Percentiles rank a stretch among this genome's conserved stretches.
These are phyloP conservation scores for Craniophora ligustri DNA, from an alignment of 2,888 invertebrate genomes.

Conservation along the genomic window DNA sequence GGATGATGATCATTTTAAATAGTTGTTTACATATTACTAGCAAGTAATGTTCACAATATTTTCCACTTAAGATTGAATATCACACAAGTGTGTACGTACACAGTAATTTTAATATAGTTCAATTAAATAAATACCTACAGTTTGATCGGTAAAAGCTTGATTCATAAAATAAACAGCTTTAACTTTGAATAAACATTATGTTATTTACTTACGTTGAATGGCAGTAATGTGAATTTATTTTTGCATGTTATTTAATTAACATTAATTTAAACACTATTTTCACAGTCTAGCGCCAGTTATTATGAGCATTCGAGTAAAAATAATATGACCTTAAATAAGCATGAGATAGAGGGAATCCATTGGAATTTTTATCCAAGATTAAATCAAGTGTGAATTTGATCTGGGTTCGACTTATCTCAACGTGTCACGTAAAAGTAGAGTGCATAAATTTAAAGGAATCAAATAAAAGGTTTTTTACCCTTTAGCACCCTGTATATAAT, in stretches of 20 bases:
- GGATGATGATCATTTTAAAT: no score
- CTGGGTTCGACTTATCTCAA: constrained; percentile 64
- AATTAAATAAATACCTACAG: not conserved
- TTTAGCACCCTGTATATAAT: no score
- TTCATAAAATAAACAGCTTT: constrained; percentile 9
- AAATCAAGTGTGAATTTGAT: constrained; percentile 70
- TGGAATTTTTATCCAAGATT: constrained; percentile 66
- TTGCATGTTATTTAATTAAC: constrained; percentile 37
- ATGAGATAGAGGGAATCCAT: constrained; percentile 52
- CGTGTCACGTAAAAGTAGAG: constrained; percentile 51
- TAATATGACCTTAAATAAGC: constrained; percentile 59
- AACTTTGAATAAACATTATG: constrained; percentile 4
- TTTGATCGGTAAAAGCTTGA: not conserved
- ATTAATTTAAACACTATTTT: constrained; percentile 41
- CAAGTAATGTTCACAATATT: no score
- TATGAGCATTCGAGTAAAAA: constrained; percentile 54
- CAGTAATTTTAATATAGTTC: not conserved
- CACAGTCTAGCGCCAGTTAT: constrained; percentile 45
- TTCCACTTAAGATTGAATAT: no score
- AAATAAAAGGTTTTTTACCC: constrained; percentile 53
- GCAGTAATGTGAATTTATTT: constrained; percentile 16
- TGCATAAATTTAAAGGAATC: constrained; percentile 60
- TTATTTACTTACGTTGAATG: not conserved
- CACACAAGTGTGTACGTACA: no score
- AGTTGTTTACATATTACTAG: no score